phyloP scores from a whole-genome alignment of 1,140 invertebrate species.

The Nomia melanderi region DNA sequence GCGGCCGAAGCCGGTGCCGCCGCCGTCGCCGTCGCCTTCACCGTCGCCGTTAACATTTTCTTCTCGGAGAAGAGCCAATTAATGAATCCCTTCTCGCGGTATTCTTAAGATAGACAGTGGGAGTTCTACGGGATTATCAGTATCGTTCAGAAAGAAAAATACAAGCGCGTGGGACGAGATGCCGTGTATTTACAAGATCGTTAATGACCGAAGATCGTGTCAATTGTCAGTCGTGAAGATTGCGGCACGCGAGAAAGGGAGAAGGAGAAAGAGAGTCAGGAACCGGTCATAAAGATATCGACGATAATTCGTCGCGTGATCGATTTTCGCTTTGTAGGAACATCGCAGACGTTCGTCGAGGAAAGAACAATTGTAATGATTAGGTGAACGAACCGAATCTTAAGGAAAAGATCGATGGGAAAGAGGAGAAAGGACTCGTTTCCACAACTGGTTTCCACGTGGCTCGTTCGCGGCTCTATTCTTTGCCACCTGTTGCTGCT shows the following conservation, averaged over 20 bases:
- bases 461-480: constrained; percentile 19
- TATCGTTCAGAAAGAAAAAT: not conserved
- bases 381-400: not conserved
- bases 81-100: constrained; percentile 25
- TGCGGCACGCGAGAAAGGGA: not conserved
- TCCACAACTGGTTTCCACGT: constrained; percentile 9
- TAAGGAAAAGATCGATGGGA: not conserved
- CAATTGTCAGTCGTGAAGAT: constrained; percentile 33
- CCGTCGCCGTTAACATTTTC: constrained; percentile 20
- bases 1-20: not conserved
- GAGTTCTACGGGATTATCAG: not conserved
- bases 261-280: too few relatives aligned
- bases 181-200: constrained; percentile 22
- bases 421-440: not conserved
- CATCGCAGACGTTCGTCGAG: not conserved
- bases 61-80: constrained; percentile 35
- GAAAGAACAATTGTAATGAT: not conserved
- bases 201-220: constrained; percentile 48
- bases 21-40: not conserved
- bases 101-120: not conserved
- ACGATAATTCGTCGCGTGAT: not conserved
- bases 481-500: constrained; percentile 54
- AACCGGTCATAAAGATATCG: not conserved
- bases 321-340: constrained; percentile 1
- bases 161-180: constrained; percentile 4